Base-by-base conservation (phyloP, 2,113 vertebrate species). In the Scortum barcoo region DNA sequence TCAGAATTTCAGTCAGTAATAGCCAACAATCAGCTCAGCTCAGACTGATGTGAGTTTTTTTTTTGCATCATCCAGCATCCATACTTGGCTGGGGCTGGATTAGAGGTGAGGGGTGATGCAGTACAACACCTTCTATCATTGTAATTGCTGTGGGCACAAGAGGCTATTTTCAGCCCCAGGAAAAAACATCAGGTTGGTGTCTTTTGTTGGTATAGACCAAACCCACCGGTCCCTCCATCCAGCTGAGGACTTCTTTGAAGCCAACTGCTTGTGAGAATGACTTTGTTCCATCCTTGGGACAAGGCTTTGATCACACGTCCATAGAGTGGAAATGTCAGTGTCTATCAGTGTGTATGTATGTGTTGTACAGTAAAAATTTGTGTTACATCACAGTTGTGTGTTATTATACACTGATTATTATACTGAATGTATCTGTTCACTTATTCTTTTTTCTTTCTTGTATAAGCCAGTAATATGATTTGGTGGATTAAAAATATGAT, bases 241-340 rank as follows among this genome's bases (percentile, higher is more conserved):
- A 6, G 38, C 67, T 48, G 44, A 73, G 58, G 60, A 63, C 17
- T 53, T 58, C 84, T 91, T 87, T 91, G 87, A 91, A 83, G 89
- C 76, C 30, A 71, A 71, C 56, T 40, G 62, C 36, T 50, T 36
- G 22, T 50, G 38, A 84, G 68, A 88, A 87, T 86, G 46, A 85
- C 71, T 75, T 84, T 81, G 78, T 83, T 69, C 44, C 68, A 67
- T 70, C 56, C 53, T 67, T 72, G 24, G 60, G 44, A 87, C 24
- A 2, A 36, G 38, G 36, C 84, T 88, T 86, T 85, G 84, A 86
- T 87, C 86, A 78, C n/a, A 36, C 14, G 26, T 42, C 71, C 30
- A 40, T 50, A 26, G 14, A 69, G 79, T 44, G n/a, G 36, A 63
- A 80, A 86, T 68, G 62, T 80, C 40, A 1, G 56, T 22, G 48